Base-by-base conservation (phyloP, 2,888 invertebrate species). In the Argyresthia goedartella region DNA sequence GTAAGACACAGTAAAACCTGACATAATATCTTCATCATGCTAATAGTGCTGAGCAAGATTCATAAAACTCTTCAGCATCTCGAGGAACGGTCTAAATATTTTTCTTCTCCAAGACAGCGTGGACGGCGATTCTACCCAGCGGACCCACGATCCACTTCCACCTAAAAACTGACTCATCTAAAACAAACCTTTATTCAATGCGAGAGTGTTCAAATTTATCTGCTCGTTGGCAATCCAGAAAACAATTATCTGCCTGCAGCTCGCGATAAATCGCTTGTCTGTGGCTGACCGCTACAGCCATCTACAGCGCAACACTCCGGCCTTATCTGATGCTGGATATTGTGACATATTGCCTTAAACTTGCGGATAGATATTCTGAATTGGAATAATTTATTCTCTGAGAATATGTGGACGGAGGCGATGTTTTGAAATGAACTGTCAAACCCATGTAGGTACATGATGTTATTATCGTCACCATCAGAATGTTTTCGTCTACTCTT, bases 131-230 rank as follows among this genome's bases (percentile, higher is more conserved):
- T 63, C 59, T 56, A 58, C 53, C 56, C 54, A 53, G 54, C 55
- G 69, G 67, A 67, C 75, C 72, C 77, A 78, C 77, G 77, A 69
- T 71, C 72, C 59, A 67, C 65, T 68, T 64, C 61, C 58, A 55
- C 62, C 36, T 33, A 3, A n/a, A 9, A 11, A 39, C 8, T 3
- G n/a, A 11, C 9, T n/a, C 39, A 39, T 39, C 39, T 1, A 39
- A n/a, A 6, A n/a, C n/a, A 11, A 39, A 11, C 9, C 39, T n/a
- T 39, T 39, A 39, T 11, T 3, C 47, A 8, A 15, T 15, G 47
- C 44, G 44, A 13, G 13, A 44, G 44, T 9, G 44, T 14, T 36
- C 14, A 49, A 42, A 44, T 36, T 4, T 8, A 8, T 9, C 1
- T 36, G 16, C 13, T 35, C 3, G 46, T 39, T 63, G 14, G 65